Conservation (phyloP, 2,888 invertebrate species). For the Drosophila aldrichi region DNA sequence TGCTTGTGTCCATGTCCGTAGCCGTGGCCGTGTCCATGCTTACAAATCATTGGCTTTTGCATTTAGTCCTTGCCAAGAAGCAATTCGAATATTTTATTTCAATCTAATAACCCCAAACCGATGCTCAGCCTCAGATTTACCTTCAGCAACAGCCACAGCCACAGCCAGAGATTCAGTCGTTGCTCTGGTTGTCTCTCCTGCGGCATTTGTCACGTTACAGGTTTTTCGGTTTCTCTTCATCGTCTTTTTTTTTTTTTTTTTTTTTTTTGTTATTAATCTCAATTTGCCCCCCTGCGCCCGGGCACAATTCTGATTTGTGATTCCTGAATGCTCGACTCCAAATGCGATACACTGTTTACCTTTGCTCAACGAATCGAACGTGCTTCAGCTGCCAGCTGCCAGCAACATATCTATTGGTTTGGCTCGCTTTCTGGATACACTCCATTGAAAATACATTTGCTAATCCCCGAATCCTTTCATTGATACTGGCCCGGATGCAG, state of each 20-base stretch:
- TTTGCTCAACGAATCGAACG: constrained; percentile 44
- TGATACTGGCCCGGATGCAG: constrained; percentile 15
- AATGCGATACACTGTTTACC: constrained; percentile 51
- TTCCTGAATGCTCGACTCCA: constrained; percentile 15
- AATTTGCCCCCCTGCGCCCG: constrained; percentile 58
- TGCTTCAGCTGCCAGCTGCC: constrained; percentile 39
- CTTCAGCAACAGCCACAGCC: constrained; percentile 15
- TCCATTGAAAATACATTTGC: constrained; percentile 43
- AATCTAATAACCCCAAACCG: constrained; percentile 64
- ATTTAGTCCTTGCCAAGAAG: constrained; percentile 58
- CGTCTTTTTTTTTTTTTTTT: constrained; percentile 26
- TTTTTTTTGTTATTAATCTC: constrained; percentile 71
- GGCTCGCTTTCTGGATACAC: constrained; percentile 43
- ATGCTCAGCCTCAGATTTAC: constrained; percentile 13
- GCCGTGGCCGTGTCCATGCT: constrained; percentile 58
- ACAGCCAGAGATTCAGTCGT: not conserved
- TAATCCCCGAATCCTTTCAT: constrained; percentile 49
- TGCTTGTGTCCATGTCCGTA: constrained; percentile 16
- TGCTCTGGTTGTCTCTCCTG: constrained; percentile 23
- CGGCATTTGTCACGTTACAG: constrained; percentile 72
- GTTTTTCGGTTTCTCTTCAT: constrained; percentile 36
- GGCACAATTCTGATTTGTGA: constrained; percentile 35
- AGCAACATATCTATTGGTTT: constrained; percentile 30
- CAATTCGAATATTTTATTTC: constrained; percentile 68
- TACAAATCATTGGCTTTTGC: constrained; percentile 73